Evolutionary conservation across 53 echinoderm and acorn worm species (phyloP).

Genomic region (Pentamera pediparva): DNA sequence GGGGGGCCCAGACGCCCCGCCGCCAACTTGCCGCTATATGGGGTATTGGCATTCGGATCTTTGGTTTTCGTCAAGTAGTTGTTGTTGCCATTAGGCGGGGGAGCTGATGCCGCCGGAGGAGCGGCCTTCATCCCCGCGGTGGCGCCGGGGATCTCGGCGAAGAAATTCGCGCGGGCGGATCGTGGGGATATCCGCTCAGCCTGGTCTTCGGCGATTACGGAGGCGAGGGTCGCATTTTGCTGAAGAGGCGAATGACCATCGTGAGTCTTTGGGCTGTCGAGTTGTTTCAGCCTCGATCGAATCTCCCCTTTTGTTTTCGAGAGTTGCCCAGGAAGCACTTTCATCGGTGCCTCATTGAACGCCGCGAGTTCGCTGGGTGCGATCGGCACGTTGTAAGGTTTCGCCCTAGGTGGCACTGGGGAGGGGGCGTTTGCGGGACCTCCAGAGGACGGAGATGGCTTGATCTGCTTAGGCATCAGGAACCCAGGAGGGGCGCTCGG

Average conservation of each 20-base stretch:
- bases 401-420: conserved; percentile 47
- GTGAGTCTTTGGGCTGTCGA: conserved; percentile 30
- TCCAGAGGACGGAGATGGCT: conserved; percentile 31
- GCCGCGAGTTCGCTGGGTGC: conserved; percentile 58
- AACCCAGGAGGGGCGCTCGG: conserved; percentile 78
- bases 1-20: conserved; percentile 40
- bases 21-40: neutral
- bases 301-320: conserved; percentile 84
- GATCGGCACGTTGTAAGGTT: conserved; percentile 66
- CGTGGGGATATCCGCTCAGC: conserved; percentile 58
- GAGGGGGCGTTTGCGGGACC: conserved; percentile 39
- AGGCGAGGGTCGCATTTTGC: neutral
- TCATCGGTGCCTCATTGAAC: conserved; percentile 52
- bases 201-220: conserved; percentile 23
- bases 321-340: conserved; percentile 74
- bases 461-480: conserved; percentile 78
- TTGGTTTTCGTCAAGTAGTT: conserved; percentile 20
- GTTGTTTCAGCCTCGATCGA: conserved; percentile 41
- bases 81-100: conserved; percentile 19
- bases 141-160: conserved; percentile 43
- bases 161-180: conserved; percentile 73
- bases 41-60: conserved; percentile 17
- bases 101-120: neutral
- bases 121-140: neutral
- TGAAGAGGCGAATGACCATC: conserved; percentile 37